Base-by-base conservation (phyloP, 2,888 invertebrate species). In the Hecatera dysodea region DNA sequence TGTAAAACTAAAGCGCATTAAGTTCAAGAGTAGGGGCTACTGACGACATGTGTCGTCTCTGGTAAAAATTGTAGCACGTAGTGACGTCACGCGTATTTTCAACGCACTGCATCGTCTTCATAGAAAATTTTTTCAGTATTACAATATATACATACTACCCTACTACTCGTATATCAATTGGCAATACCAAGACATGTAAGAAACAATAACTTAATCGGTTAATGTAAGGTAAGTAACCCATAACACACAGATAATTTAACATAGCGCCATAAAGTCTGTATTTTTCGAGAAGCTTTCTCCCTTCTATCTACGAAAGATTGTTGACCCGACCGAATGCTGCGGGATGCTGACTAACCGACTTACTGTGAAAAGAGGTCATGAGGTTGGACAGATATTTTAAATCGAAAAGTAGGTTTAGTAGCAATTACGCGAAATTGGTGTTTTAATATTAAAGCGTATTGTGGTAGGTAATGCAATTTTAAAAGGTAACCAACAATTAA, bases 261-360 rank as follows among this genome's bases (percentile, higher is more conserved):
- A 33, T 46, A 56, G 42, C 67, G 65, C 70, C 66, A 22, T 56
- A 33, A 19, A 59, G 71, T 65, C 57, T 70, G 12, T 52, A 48
- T 64, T 72, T 74, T 67, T 64, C 56, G 55, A 56, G n/a, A 50
- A 68, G 50, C 62, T 72, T 76, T 81, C 74, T 69, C 74, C 59
- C 63, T 52, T 46, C 53, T 44, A 42, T 69, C 44, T 55, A 50
- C 19, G 6, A 50, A 67, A 72, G 86, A 78, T 77, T 87, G 78
- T 87, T 88, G 87, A 88, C 88, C 88, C 75, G 56, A 44, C 67
- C 75, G 79, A 85, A 87, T 83, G 88, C 83, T 87, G 67, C 87
- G 88, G 86, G 86, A 87, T 72, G 84, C 61, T 71, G 70, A 61
- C 39, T 59, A 56, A 50, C 63, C 59, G 19, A 80, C 52, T 62